These are phyloP conservation scores for Charina bottae DNA, from an alignment of 2,113 vertebrate genomes.

Conservation along the genomic window DNA sequence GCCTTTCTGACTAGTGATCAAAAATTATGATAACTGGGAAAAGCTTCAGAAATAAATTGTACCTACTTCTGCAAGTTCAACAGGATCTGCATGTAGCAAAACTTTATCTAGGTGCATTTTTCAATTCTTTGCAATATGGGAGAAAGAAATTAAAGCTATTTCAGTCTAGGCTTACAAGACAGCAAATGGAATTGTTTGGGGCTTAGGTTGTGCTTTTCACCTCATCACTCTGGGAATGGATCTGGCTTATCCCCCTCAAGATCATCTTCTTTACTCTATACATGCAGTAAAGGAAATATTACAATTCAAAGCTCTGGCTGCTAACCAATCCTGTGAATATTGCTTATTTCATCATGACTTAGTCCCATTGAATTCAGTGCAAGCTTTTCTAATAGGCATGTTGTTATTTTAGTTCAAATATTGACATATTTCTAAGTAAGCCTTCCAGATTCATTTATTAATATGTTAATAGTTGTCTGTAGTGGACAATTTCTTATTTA, in stretches of 20 bases:
- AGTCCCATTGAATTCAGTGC: not conserved
- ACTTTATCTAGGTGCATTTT: too few species aligned
- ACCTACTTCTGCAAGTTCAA: not conserved
- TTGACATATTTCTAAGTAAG: not conserved
- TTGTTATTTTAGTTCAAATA: not conserved
- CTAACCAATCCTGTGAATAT: not conserved
- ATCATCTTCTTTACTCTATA: not conserved
- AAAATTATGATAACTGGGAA: not conserved
- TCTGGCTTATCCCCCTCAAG: not conserved
- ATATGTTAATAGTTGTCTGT: not conserved
- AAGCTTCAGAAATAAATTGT: not conserved
- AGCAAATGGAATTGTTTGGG: not conserved
- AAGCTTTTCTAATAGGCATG: not conserved
- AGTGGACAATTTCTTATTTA: not conserved
- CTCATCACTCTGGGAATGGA: not conserved
- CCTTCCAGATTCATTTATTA: not conserved
- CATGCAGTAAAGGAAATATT: not conserved
- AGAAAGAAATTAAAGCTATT: not conserved
- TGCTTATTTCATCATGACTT: not conserved
- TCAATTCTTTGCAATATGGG: not conserved
- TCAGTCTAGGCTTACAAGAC: not conserved
- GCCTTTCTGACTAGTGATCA: not conserved
- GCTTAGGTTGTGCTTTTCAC: not conserved
- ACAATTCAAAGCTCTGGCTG: not conserved
- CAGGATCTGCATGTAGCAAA: too few species aligned